phyloP scores from a whole-genome alignment of 1,140 invertebrate species.

The Leguminivora glycinivorella region DNA sequence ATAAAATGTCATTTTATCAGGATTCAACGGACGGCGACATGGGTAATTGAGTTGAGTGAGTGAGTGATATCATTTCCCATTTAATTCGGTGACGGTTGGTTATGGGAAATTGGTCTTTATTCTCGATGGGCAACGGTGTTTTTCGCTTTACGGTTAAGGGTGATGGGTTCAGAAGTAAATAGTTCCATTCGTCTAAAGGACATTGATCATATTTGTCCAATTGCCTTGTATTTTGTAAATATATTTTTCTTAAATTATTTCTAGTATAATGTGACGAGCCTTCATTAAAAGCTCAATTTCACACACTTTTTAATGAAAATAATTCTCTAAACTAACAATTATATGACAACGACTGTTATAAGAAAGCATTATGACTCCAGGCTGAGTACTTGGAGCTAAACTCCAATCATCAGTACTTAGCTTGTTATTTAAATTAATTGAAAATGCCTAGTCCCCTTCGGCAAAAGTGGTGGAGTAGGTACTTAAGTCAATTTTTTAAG shows the following conservation, averaged over 20 bases:
- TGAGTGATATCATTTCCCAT: slow-evolving; percentile 71
- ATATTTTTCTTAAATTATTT: not conserved
- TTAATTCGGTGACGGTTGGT: slow-evolving; percentile 65
- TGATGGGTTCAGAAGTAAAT: slow-evolving; percentile 32
- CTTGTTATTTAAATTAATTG: too few relatives aligned
- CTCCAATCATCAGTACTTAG: too few relatives aligned
- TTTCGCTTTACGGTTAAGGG: slow-evolving; percentile 32
- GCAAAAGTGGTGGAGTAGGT: too few relatives aligned
- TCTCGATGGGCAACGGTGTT: slow-evolving; percentile 21
- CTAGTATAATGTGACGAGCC: not conserved
- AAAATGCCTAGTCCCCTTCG: too few relatives aligned
- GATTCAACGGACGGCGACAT: slow-evolving; percentile 42
- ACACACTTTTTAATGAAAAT: slow-evolving; percentile 29
- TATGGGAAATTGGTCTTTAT: slow-evolving; percentile 40
- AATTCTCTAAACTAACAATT: not conserved
- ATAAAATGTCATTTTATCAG: slow-evolving; percentile 45
- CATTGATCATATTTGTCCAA: not conserved
- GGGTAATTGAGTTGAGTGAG: slow-evolving; percentile 54
- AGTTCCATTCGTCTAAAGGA: not conserved
- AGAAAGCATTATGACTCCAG: too few relatives aligned
- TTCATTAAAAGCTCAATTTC: slow-evolving; percentile 1
- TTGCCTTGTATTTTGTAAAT: slow-evolving; percentile 4
- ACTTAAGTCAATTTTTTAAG: not conserved
- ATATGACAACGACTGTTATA: not conserved
- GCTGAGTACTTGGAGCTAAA: too few relatives aligned